Conservation (phyloP, 92 coral and sea anemone genomes). For the Epizoanthus illoricatus region DNA sequence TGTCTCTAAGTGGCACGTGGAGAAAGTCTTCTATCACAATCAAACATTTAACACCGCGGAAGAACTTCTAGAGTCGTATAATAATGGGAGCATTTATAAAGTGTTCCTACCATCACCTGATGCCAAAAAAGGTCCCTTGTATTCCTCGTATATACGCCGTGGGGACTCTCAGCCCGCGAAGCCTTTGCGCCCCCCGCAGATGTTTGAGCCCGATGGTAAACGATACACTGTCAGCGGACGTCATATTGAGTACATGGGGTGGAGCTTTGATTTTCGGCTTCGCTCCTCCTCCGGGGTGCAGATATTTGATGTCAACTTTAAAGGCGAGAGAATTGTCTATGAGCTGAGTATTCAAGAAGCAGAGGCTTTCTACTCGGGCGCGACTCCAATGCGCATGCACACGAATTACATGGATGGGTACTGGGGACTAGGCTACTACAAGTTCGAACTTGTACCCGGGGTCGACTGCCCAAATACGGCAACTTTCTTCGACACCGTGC, state of each 20-base stretch:
- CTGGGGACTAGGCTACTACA: slow-evolving; percentile 13
- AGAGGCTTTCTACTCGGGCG: slow-evolving; percentile 26
- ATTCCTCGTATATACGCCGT: neutral
- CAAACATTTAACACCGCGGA: slow-evolving; percentile 55
- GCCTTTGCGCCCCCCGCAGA: slow-evolving; percentile 9
- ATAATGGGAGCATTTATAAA: slow-evolving; percentile 37
- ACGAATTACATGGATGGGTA: slow-evolving; percentile 6
- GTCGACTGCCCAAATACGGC: slow-evolving; percentile 40
- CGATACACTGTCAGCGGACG: slow-evolving; percentile 25
- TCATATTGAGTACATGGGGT: slow-evolving; percentile 41
- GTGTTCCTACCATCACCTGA: slow-evolving; percentile 41
- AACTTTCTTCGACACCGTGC: slow-evolving; percentile 12
- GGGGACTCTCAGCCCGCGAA: slow-evolving; percentile 8
- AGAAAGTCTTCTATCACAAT: slow-evolving; percentile 47
- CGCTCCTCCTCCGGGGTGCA: slow-evolving; percentile 39
- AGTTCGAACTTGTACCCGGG: slow-evolving; percentile 27
- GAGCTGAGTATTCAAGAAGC: slow-evolving; percentile 31
- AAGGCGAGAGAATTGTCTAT: slow-evolving; percentile 15
- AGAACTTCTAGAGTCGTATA: slow-evolving; percentile 51
- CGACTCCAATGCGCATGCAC: neutral
- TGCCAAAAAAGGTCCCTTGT: neutral
- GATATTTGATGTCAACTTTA: slow-evolving; percentile 29
- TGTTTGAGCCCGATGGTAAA: slow-evolving; percentile 38
- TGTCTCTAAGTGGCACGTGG: slow-evolving; percentile 59
- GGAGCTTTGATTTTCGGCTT: slow-evolving; percentile 43